A percentile compares a stretch with the other conserved stretches of the same genome.
Conservation (phyloP, 2,113 vertebrate genomes). For the Paramisgurnus dabryanus region DNA sequence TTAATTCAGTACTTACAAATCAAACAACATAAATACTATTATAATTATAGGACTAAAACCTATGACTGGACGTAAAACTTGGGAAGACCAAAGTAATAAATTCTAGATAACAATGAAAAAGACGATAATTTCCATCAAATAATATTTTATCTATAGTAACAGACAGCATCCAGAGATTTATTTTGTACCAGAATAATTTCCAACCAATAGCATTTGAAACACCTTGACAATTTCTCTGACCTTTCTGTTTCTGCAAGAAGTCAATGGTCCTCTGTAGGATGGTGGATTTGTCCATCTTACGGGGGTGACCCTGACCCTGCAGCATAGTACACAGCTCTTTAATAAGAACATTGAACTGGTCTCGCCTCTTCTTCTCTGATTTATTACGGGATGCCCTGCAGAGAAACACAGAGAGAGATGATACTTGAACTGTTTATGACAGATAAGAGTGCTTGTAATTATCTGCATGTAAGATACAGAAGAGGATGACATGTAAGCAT, state of each 20-base stretch:
- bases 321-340: slow-evolving; percentile 84
- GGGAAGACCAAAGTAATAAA: too few relatives aligned
- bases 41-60: neutral
- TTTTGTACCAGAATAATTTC: neutral
- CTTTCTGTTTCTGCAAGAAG: slow-evolving; percentile 87
- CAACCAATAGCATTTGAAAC: neutral
- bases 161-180: neutral
- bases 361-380: slow-evolving; percentile 84
- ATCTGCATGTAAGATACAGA: neutral
- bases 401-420: slow-evolving; percentile 11
- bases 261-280: slow-evolving; percentile 82
- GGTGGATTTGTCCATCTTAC: slow-evolving; percentile 85
- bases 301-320: slow-evolving; percentile 80
- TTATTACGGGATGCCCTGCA: slow-evolving; percentile 81
- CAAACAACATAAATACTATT: neutral
- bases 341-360: slow-evolving; percentile 83
- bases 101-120: too few relatives aligned
- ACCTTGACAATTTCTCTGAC: slow-evolving; percentile 60
- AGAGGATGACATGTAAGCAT: too few relatives aligned
- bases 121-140: neutral
- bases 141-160: neutral
- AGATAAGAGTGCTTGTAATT: too few relatives aligned
- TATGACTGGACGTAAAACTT: neutral
- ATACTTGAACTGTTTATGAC: neutral
- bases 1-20: too few relatives aligned